Conservation (phyloP, 64 coral and sea anemone species). For the Actinia equina region DNA sequence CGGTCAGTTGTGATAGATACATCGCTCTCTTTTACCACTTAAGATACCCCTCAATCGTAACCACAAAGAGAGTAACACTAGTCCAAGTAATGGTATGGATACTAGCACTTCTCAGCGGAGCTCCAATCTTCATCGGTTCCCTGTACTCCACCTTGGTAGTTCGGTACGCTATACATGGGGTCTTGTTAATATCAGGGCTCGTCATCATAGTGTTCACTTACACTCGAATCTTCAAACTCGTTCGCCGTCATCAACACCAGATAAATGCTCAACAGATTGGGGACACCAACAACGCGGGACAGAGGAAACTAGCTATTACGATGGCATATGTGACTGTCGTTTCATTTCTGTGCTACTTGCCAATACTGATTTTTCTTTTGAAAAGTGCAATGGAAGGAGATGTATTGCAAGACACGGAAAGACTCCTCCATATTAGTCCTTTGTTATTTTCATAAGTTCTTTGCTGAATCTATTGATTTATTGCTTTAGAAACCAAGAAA, state of each 20-base stretch:
- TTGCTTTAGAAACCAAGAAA: not conserved
- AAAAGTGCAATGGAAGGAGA: not conserved
- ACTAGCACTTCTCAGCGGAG: too few species aligned
- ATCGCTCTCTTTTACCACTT: not conserved
- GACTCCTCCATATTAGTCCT: not conserved
- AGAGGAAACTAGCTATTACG: not conserved
- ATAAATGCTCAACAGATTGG: not conserved
- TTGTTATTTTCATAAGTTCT: not conserved
- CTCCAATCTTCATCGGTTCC: too few species aligned
- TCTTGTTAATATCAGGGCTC: too few species aligned
- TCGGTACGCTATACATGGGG: too few species aligned
- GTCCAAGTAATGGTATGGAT: too few species aligned
- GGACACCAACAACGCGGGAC: not conserved
- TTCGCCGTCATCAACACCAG: slow-evolving; percentile 10
- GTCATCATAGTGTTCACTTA: too few species aligned
- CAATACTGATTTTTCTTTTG: not conserved
- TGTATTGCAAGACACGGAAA: too few species aligned
- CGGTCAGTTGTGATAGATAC: slow-evolving; percentile 5
- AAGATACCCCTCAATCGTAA: not conserved
- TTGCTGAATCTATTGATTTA: not conserved
- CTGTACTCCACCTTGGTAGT: too few species aligned
- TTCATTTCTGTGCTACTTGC: not conserved
- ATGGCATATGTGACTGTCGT: not conserved
- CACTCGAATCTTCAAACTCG: not conserved
- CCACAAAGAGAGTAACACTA: not conserved